These are phyloP conservation scores for Phania funesta DNA, from an alignment of 2,888 invertebrate genomes.

Conservation along the genomic window DNA sequence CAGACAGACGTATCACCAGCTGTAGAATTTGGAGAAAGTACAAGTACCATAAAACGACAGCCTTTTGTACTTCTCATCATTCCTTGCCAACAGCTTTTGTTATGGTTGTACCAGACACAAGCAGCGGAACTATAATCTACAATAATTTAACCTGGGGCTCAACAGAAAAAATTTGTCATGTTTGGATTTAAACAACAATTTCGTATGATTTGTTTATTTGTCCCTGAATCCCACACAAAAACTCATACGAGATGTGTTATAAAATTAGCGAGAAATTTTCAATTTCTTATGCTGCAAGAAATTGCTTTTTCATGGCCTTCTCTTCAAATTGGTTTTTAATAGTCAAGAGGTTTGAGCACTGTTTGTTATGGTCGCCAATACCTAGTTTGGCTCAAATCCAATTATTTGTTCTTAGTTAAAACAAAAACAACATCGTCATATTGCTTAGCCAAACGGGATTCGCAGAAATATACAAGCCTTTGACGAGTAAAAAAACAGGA, in stretches of 20 bases:
- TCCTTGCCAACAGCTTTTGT: slow-evolving; percentile 39
- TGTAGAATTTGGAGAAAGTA: background rate
- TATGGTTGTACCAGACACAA: slow-evolving; percentile 20
- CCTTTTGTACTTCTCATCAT: slow-evolving; percentile 36
- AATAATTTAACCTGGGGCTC: slow-evolving; percentile 29
- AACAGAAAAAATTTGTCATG: slow-evolving; percentile 25
- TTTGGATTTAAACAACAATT: slow-evolving; percentile 46
- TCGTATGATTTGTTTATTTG: slow-evolving; percentile 12
- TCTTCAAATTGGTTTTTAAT: too few relatives aligned
- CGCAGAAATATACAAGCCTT: too few relatives aligned
- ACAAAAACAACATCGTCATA: too few relatives aligned
- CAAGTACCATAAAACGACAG: background rate
- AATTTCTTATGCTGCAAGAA: too few relatives aligned
- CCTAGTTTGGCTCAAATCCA: too few relatives aligned
- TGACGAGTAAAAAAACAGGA: too few relatives aligned
- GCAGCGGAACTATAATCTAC: slow-evolving; percentile 44
- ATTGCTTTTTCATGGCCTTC: too few relatives aligned
- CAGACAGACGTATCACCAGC: background rate
- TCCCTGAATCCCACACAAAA: slow-evolving; percentile 1
- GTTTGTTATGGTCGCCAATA: too few relatives aligned
- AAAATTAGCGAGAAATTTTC: background rate
- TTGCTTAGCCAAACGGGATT: too few relatives aligned
- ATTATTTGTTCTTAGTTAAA: too few relatives aligned
- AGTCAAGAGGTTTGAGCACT: too few relatives aligned
- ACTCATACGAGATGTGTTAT: background rate